Evolutionary conservation across 1,140 invertebrate species (phyloP).

Genomic region (Anoplolepis gracilipes): DNA sequence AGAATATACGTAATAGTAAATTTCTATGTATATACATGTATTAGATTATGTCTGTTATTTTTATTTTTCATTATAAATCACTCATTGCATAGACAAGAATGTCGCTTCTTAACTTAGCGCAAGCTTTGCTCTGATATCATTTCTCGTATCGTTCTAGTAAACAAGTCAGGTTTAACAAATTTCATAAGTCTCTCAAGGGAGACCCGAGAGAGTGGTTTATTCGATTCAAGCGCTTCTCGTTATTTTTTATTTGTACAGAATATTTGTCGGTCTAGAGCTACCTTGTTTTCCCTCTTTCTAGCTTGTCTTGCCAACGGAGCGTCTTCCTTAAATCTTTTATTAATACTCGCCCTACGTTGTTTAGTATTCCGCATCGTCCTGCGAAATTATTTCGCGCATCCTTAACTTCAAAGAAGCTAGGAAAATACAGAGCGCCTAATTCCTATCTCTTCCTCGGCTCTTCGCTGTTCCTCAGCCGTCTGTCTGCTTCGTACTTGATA

Average conservation of each 20-base stretch:
- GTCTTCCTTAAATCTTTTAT: conserved; percentile 54
- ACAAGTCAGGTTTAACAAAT: conserved; percentile 43
- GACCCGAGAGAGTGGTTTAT: not conserved
- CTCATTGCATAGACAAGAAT: not conserved
- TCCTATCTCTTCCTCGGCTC: conserved; percentile 3
- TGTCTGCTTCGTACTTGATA: conserved; percentile 52
- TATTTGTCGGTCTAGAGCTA: conserved; percentile 15
- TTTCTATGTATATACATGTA: not conserved
- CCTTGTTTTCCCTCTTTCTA: conserved; percentile 6
- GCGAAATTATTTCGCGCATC: conserved; percentile 61
- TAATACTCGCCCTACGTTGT: conserved; percentile 42
- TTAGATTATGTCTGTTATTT: not conserved
- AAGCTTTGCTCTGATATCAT: not conserved
- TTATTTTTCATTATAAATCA: not conserved
- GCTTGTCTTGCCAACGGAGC: not conserved
- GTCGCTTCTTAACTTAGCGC: not conserved
- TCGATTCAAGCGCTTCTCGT: conserved; percentile 10
- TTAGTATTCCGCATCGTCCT: conserved; percentile 33
- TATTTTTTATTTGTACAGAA: conserved; percentile 46
- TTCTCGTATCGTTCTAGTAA: not conserved
- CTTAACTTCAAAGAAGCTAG: conserved; percentile 45
- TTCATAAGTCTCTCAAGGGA: conserved; percentile 5
- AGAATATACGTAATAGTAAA: not conserved
- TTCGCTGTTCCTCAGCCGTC: conserved; percentile 1
- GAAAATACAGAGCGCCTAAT: conserved; percentile 53